Evolutionary conservation across 2,888 invertebrate genomes (phyloP), one percentile per base, ranked within the genome.

Genomic region (Hypena proboscidalis): DNA sequence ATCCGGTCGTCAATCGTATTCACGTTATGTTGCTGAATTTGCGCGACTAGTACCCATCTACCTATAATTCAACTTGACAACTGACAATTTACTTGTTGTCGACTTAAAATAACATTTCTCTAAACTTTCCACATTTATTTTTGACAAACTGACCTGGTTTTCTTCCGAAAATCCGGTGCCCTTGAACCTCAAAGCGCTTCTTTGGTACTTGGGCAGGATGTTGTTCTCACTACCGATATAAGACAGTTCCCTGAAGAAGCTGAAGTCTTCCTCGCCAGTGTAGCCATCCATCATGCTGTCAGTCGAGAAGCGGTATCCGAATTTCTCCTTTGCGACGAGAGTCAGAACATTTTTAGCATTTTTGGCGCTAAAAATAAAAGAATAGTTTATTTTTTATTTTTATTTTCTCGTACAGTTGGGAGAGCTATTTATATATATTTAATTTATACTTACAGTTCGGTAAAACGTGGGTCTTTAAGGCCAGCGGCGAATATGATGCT

Each of bases 191-290:
- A 71, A 55, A 2, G 74, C 58, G 47, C 69, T 74, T 25, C 69
- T 74, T 8, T 78, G 39, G 17, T 66, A 66, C 54, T 92, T 92
- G 0, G 94, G 94, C 15, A 92, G 56, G 6, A 88, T 58, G 47
- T 82, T 87, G 60, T 94, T 93, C 10, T 92, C 87, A 48, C 93
- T 92, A 20, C 93, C 93, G 50, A 93, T 89, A 48, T 80, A 83
- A 2, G 87, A 74, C 1, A 87, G 13, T 14, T 85, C 73, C 11
- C 80, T 68, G 36, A 84, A 75, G 62, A 88, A 86, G 7, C 80
- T 80, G 3, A 90, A 47, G 1, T 83, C 74, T 13, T 77, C 67
- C 80, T 92, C 80, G 8, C 38, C 42, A 0, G 39, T 44, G 25
- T 73, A 75, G 13, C 80, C 71, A 44, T 92, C 89, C 1, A 72